Conservation (phyloP, 2,113 vertebrate species). For the Bagarius yarrelli region DNA sequence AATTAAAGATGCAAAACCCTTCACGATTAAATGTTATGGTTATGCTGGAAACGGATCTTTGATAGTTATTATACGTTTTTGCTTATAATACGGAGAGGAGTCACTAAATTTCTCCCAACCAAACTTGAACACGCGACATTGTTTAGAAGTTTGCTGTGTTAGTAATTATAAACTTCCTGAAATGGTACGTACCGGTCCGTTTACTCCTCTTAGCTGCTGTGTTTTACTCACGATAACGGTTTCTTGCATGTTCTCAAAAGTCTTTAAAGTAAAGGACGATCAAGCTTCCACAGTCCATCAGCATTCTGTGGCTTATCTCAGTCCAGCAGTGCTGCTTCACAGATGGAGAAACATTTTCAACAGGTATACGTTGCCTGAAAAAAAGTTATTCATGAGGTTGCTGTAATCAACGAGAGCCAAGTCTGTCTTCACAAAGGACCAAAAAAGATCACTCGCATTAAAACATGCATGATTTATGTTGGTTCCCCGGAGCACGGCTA, state of each 20-base stretch:
- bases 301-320: constrained; percentile 56
- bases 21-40: too few species aligned
- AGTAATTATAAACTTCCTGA: background rate
- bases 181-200: background rate
- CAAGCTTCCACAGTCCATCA: constrained; percentile 36
- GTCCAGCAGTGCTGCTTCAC: constrained; percentile 53
- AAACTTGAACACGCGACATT: background rate
- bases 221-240: constrained; percentile 23
- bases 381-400: constrained; percentile 57
- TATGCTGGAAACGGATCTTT: too few species aligned
- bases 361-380: constrained; percentile 45
- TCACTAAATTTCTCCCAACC: too few species aligned
- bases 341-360: constrained; percentile 53
- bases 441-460: constrained; percentile 63
- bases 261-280: constrained; percentile 38
- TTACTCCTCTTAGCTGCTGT: background rate
- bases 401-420: constrained; percentile 55
- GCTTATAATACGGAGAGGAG: too few species aligned
- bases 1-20: too few species aligned
- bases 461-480: constrained; percentile 66
- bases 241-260: constrained; percentile 59
- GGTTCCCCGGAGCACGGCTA: constrained; percentile 50
- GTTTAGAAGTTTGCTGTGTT: background rate
- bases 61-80: too few species aligned
- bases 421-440: constrained; percentile 37